These are phyloP conservation scores for Rhinichthys klamathensis DNA, from an alignment of 2,113 vertebrate species.

Conservation along the genomic window DNA sequence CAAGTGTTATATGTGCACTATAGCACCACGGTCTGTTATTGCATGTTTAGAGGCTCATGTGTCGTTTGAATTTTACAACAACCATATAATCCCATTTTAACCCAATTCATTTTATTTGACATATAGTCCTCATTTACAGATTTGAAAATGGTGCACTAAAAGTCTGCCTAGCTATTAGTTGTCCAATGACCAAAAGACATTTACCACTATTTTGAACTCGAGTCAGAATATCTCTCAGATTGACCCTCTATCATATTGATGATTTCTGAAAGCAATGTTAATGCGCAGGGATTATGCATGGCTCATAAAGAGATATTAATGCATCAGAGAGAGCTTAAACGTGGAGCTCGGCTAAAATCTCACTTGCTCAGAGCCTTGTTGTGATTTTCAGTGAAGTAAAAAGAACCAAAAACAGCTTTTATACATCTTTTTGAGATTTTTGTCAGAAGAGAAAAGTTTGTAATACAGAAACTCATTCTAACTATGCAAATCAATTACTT, in stretches of 20 bases:
- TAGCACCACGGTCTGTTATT: not conserved
- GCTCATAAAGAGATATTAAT: not conserved
- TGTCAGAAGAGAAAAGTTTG: not conserved
- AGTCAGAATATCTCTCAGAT: slow-evolving; percentile 4
- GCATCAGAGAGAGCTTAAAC: not conserved
- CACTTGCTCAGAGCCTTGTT: not conserved
- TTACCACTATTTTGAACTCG: not conserved
- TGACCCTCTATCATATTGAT: not conserved
- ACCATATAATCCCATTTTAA: not conserved
- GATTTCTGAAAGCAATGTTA: slow-evolving; percentile 11
- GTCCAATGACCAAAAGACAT: not conserved
- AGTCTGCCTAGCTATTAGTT: slow-evolving; percentile 15
- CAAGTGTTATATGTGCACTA: not conserved
- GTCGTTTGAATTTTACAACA: not conserved
- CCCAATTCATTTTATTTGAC: not conserved
- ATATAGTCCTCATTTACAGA: not conserved
- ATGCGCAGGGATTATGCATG: not conserved
- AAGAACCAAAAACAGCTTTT: not conserved
- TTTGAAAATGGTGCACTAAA: slow-evolving; percentile 9
- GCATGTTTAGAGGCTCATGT: not conserved
- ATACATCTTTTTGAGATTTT: not conserved
- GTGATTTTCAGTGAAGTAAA: not conserved
- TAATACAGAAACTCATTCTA: not conserved
- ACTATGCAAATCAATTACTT: not conserved
- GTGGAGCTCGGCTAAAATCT: not conserved